A percentile compares a stretch with the other conserved stretches of the same genome.
phyloP scores from a whole-genome alignment of 2,888 invertebrate genomes.

The Plagiodera versicolora region DNA sequence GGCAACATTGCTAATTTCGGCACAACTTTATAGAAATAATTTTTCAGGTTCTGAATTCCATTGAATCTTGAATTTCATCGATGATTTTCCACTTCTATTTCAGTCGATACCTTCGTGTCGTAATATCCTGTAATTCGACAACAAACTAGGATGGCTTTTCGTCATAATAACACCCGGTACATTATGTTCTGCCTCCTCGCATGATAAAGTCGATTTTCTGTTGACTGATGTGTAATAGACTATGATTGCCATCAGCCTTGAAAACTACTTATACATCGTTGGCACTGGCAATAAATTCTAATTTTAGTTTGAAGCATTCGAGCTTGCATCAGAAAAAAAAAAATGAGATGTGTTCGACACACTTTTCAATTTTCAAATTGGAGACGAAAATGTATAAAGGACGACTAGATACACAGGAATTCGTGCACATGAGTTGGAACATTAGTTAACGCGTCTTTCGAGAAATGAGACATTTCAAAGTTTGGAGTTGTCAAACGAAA shows the following conservation, averaged over 20 bases:
- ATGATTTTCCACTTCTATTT: too few relatives aligned
- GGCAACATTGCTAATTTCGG: too few relatives aligned
- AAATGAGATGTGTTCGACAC: slow-evolving; percentile 13
- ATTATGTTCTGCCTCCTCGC: background rate
- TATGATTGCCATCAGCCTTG: slow-evolving; percentile 28
- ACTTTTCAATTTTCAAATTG: slow-evolving; percentile 5
- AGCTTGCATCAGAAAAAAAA: slow-evolving; percentile 21
- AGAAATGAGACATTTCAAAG: too few relatives aligned
- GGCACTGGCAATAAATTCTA: slow-evolving; percentile 31
- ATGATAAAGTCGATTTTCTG: slow-evolving; percentile 7
- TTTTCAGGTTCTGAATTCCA: too few relatives aligned
- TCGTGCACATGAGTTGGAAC: too few relatives aligned
- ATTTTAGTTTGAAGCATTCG: slow-evolving; percentile 30
- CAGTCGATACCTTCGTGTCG: too few relatives aligned
- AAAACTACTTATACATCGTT: slow-evolving; percentile 33
- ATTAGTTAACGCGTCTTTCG: too few relatives aligned
- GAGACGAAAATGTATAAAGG: background rate
- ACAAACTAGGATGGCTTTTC: background rate
- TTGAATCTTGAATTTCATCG: too few relatives aligned
- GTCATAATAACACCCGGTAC: background rate
- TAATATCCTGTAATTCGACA: too few relatives aligned
- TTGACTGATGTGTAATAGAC: slow-evolving; percentile 15
- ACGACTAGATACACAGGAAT: too few relatives aligned
- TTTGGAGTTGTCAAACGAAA: too few relatives aligned
- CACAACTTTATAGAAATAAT: too few relatives aligned